Evolutionary conservation across 2,113 vertebrate genomes (phyloP).

Genomic region (Ciconia stormi): DNA sequence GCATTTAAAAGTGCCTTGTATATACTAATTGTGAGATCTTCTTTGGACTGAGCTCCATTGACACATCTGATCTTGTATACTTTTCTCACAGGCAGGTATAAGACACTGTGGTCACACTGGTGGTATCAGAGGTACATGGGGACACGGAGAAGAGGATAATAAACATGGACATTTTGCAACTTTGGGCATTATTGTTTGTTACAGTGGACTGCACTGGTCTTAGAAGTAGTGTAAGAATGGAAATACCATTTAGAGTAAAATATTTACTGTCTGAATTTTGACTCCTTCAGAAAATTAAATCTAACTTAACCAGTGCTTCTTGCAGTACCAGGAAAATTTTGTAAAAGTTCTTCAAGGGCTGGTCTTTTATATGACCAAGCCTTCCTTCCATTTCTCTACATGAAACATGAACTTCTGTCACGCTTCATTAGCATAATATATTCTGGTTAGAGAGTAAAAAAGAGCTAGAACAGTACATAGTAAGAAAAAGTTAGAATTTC

Average conservation of each 20-base stretch:
- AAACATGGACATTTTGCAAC: neutral
- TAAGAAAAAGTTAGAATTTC: neutral
- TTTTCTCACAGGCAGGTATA: neutral
- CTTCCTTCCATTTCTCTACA: neutral
- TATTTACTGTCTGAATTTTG: neutral
- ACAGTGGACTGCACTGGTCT: neutral
- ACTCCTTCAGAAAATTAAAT: neutral
- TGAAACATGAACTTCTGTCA: neutral
- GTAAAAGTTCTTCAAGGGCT: neutral
- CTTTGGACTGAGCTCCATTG: neutral
- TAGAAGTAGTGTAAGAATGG: neutral
- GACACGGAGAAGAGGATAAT: neutral
- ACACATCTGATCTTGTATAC: neutral
- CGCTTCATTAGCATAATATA: neutral
- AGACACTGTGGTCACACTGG: neutral
- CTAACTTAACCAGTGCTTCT: neutral
- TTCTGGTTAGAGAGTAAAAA: neutral
- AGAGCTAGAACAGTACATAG: neutral
- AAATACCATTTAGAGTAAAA: neutral
- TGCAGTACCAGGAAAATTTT: neutral
- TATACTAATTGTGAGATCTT: neutral
- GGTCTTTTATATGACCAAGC: neutral
- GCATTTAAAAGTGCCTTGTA: neutral
- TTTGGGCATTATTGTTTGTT: neutral
- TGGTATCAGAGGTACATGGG: neutral